Conservation (phyloP, 2,888 invertebrate genomes). For the Tortrix viridana region DNA sequence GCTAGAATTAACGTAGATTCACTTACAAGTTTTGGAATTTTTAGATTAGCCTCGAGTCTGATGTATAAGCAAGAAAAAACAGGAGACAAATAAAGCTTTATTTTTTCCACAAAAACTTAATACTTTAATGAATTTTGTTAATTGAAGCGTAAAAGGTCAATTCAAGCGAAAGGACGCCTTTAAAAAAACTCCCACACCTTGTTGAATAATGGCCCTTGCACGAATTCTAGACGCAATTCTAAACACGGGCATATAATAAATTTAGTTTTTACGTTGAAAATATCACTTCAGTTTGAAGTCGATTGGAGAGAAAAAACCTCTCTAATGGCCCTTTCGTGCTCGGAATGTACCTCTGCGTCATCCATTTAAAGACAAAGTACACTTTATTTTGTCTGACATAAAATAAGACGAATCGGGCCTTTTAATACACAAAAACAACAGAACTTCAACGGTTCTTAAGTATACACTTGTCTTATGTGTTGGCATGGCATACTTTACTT, state of each 20-base stretch:
- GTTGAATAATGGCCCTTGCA: not conserved
- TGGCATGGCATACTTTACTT: too few relatives aligned
- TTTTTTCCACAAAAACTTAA: not conserved
- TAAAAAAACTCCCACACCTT: too few relatives aligned
- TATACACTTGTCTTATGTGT: too few relatives aligned
- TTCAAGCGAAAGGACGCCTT: not conserved
- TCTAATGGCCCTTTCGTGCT: slow-evolving; percentile 35
- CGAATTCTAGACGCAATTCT: slow-evolving; percentile 16
- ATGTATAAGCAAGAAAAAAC: too few relatives aligned
- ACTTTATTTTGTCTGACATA: slow-evolving; percentile 20
- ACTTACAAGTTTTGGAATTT: too few relatives aligned
- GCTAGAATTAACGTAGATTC: too few relatives aligned
- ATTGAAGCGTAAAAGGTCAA: not conserved
- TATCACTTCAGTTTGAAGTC: slow-evolving; percentile 36
- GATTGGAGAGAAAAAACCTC: slow-evolving; percentile 28
- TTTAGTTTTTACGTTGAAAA: slow-evolving; percentile 33
- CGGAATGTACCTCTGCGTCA: slow-evolving; percentile 25
- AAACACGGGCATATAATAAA: slow-evolving; percentile 34
- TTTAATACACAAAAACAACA: slow-evolving; percentile 3
- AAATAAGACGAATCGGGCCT: slow-evolving; percentile 18
- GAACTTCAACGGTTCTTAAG: too few relatives aligned
- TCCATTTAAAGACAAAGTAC: slow-evolving; percentile 27
- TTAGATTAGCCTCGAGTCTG: too few relatives aligned
- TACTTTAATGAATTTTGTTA: not conserved
- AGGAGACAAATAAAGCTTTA: too few relatives aligned